phyloP scores from a whole-genome alignment of 2,113 vertebrate genomes.

The Gambusia affinis region DNA sequence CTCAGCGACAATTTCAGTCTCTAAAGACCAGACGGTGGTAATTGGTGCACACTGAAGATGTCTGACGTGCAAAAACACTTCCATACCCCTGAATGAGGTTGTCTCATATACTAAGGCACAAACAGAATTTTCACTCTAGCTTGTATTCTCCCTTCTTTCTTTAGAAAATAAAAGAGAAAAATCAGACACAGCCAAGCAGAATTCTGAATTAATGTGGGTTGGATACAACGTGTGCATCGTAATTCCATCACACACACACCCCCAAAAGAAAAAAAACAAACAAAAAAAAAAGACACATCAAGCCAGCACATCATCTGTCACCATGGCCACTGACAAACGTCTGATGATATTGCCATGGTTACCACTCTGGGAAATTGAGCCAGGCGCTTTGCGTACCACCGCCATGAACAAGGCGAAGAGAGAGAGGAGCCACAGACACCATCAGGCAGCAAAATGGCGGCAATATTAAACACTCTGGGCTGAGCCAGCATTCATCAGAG shows the following conservation, averaged over 20 bases:
- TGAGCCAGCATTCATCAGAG: conserved; percentile 60
- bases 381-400: conserved; percentile 48
- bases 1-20: conserved; percentile 42
- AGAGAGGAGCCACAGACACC: conserved; percentile 48
- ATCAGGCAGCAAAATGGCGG: conserved; percentile 75
- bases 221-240: neutral
- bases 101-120: neutral
- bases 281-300: conserved; percentile 33
- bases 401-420: conserved; percentile 46
- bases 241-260: conserved; percentile 21
- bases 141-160: neutral
- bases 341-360: conserved; percentile 75
- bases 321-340: conserved; percentile 75
- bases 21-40: conserved; percentile 43
- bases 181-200: neutral
- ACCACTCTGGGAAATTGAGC: conserved; percentile 74
- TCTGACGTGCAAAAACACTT: neutral
- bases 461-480: conserved; percentile 71
- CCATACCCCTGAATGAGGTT: conserved; percentile 5
- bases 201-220: neutral
- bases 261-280: conserved; percentile 36
- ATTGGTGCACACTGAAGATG: conserved; percentile 23
- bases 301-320: conserved; percentile 63
- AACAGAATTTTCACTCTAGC: conserved; percentile 16
- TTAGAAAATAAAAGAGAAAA: conserved; percentile 1